These are phyloP conservation scores for Drosophila anceps DNA, from an alignment of 2,888 invertebrate species.

Conservation along the genomic window DNA sequence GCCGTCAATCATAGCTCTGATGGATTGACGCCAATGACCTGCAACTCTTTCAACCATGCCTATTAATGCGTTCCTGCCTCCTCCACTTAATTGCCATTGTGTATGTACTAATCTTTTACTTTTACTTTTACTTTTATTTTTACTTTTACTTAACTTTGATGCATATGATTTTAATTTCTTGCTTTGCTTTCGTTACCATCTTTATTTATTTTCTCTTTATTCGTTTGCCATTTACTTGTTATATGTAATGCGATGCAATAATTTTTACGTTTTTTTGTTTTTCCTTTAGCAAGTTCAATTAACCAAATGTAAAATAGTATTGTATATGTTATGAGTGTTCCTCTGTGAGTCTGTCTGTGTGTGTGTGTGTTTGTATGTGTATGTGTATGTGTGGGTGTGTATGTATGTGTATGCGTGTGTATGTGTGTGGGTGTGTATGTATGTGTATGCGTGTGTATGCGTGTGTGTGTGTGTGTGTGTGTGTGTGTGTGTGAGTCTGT, in stretches of 20 bases:
- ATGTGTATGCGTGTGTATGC: slow-evolving; percentile 15
- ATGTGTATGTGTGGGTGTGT: slow-evolving; percentile 27
- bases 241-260: slow-evolving; percentile 55
- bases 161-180: slow-evolving; percentile 69
- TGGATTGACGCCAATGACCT: slow-evolving; percentile 28
- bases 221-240: slow-evolving; percentile 65
- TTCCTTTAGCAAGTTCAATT: slow-evolving; percentile 62
- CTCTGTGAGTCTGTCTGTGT: slow-evolving; percentile 11
- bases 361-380: slow-evolving; percentile 19
- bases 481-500: slow-evolving; percentile 24
- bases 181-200: slow-evolving; percentile 20
- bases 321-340: slow-evolving; percentile 31
- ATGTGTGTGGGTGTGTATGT: slow-evolving; percentile 24
- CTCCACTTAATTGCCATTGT: slow-evolving; percentile 37
- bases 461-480: slow-evolving; percentile 24
- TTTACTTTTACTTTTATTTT: slow-evolving; percentile 53
- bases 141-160: slow-evolving; percentile 59
- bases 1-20: slow-evolving; percentile 46
- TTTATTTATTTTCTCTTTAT: slow-evolving; percentile 15
- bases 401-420: slow-evolving; percentile 25
- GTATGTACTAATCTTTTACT: slow-evolving; percentile 51
- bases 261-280: not conserved
- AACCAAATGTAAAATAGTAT: slow-evolving; percentile 69
- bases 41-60: slow-evolving; percentile 26
- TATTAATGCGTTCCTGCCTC: slow-evolving; percentile 32